Evolutionary conservation across 2,113 vertebrate genomes (phyloP).

Genomic region (Fulica atra): DNA sequence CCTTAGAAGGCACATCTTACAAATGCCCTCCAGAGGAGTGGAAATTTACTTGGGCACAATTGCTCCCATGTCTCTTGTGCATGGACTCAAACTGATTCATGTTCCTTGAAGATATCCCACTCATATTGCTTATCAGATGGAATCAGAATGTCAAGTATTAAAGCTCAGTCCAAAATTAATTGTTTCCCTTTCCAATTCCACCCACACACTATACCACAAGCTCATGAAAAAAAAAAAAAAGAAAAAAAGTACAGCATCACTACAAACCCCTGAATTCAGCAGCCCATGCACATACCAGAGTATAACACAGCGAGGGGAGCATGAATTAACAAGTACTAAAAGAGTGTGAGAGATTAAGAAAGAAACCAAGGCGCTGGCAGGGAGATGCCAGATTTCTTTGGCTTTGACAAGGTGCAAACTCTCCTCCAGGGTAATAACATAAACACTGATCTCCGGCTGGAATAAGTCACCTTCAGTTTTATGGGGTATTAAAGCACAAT

Average conservation of each 20-base stretch:
- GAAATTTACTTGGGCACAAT: constrained; percentile 46
- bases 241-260: constrained; percentile 1
- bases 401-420: constrained; percentile 17
- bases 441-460: neutral
- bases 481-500: neutral
- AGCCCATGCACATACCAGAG: neutral
- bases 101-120: constrained; percentile 44
- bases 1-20: neutral
- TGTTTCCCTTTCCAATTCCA: constrained; percentile 58
- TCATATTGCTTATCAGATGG: constrained; percentile 45
- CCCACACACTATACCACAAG: constrained; percentile 28
- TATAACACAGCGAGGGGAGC: neutral
- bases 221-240: neutral
- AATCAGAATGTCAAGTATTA: constrained; percentile 61
- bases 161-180: constrained; percentile 62
- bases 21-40: neutral
- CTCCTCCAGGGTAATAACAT: neutral
- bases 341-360: neutral
- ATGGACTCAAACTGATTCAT: neutral
- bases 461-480: neutral
- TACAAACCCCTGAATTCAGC: constrained; percentile 32
- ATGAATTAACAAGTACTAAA: constrained; percentile 41
- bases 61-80: neutral
- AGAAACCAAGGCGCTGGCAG: neutral
- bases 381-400: neutral